A percentile compares a stretch with the other conserved stretches of the same genome.
These are phyloP conservation scores for Magallana angulata DNA, from an alignment of 1,140 invertebrate genomes.

Conservation along the genomic window DNA sequence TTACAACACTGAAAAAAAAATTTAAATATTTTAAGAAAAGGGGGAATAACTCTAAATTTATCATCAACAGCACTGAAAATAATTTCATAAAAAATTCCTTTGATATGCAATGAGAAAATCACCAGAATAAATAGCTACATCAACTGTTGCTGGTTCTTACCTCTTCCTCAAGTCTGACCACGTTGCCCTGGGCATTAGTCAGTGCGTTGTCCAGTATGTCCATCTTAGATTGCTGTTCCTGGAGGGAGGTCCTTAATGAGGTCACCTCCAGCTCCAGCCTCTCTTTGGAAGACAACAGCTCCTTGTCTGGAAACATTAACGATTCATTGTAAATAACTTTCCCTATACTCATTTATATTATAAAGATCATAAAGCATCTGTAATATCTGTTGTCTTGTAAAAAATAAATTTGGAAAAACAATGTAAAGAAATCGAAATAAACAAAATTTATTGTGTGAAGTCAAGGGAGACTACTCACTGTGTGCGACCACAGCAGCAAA, in stretches of 20 bases:
- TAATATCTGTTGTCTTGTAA: no score
- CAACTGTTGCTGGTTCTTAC: slow-evolving; percentile 78
- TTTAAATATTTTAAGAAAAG: slow-evolving; percentile 18
- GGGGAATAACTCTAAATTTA: neutral
- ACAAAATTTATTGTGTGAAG: neutral
- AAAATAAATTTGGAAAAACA: no score
- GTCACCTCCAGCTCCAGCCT: slow-evolving; percentile 93
- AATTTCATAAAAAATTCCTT: no score
- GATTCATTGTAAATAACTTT: no score
- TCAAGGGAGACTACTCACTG: slow-evolving; percentile 2
- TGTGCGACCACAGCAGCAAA: slow-evolving; percentile 29
- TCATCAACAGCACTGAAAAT: neutral
- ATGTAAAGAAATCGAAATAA: neutral
- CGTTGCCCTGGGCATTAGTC: slow-evolving; percentile 93
- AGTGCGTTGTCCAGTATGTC: slow-evolving; percentile 94
- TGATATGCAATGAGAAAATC: no score
- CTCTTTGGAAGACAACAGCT: slow-evolving; percentile 80
- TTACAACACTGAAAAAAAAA: slow-evolving; percentile 85
- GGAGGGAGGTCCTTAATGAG: slow-evolving; percentile 91
- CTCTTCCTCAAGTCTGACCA: slow-evolving; percentile 93
- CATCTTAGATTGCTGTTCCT: slow-evolving; percentile 95
- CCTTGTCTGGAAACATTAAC: slow-evolving; percentile 62
- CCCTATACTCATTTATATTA: no score
- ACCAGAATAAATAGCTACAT: no score
- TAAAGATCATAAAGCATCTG: no score